Base-by-base conservation (phyloP, 2,797 vertebrate species). In the Melanogrammus aeglefinus region DNA sequence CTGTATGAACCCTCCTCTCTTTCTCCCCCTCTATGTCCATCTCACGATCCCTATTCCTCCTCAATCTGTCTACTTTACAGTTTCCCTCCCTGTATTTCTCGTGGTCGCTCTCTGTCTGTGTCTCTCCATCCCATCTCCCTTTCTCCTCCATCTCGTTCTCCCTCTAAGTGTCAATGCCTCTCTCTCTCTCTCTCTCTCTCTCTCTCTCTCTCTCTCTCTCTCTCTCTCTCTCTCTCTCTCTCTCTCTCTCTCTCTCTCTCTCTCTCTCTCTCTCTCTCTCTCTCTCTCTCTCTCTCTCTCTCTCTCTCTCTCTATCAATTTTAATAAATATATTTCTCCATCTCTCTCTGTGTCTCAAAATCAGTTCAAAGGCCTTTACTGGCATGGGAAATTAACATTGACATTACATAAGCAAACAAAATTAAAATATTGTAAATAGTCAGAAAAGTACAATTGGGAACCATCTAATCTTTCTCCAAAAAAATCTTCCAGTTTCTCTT, bases 191-290 rank as follows among this genome's bases (percentile, higher is more conserved):
- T 66, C 57, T 66, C 4, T 66, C 4, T 66, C 57, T n/a, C 57
- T 66, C 57, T 66, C 5, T 6, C 57, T 24, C n/a, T 63, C 57
- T 63, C 16, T 21, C 57, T 24, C 57, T 63, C 57, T 24, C 57
- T 18, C 57, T 63, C 57, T 63, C 57, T 63, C 69, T 70, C 12
- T 70, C 69, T 70, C 66, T 69, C 66, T 24, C n/a, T 69, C 66
- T 29, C 66, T 63, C 57, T 63, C 57, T 63, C 57, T 63, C 21
- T 63, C 4, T 51, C 2, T 51, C 18, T 18, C 5, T 70, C 66
- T 70, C 66, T 29, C 66, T 70, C 24, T 70, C 66, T 70, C n/a
- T 24, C 4, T 70, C 27, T n/a, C 66, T 69, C 1, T 69, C n/a
- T n/a, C 57, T 66, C 2, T 66, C 57, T 66, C 4, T 66, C 1